Conservation (phyloP, 2,113 vertebrate genomes). For the Gnathonemus longibarbis region DNA sequence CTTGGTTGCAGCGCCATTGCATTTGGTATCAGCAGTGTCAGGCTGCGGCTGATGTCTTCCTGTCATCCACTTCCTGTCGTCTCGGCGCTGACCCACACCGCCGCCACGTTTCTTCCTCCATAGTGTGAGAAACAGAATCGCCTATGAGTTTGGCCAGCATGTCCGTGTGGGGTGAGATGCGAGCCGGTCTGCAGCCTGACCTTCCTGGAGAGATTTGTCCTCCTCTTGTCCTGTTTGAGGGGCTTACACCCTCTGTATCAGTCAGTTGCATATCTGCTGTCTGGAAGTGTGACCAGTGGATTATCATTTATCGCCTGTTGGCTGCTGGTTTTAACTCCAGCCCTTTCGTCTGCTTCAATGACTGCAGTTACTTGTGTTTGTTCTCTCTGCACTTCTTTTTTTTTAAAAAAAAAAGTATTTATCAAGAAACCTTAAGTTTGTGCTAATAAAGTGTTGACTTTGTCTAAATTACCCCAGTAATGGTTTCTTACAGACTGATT, state of each 20-base stretch:
- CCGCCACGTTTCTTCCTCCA: background rate
- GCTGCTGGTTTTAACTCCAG: no score
- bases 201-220: background rate
- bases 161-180: background rate
- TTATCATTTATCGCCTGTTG: background rate
- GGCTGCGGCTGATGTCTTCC: background rate
- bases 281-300: background rate
- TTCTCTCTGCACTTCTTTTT: background rate
- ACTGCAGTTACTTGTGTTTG: background rate
- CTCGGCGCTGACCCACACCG: background rate
- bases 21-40: background rate
- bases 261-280: background rate
- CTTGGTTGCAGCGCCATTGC: background rate
- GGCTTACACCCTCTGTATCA: background rate
- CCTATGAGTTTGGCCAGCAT: background rate
- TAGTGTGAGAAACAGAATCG: background rate
- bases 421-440: background rate
- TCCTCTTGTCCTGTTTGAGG: background rate
- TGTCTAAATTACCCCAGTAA: no score
- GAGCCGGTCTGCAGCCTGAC: background rate
- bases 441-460: background rate
- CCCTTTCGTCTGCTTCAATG: background rate
- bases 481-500: background rate
- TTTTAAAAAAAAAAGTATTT: background rate
- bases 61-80: background rate